Evolutionary conservation across 2,888 invertebrate genomes (phyloP), one percentile per base, ranked within the genome.

Genomic region (Lasioglossum leucozonium): DNA sequence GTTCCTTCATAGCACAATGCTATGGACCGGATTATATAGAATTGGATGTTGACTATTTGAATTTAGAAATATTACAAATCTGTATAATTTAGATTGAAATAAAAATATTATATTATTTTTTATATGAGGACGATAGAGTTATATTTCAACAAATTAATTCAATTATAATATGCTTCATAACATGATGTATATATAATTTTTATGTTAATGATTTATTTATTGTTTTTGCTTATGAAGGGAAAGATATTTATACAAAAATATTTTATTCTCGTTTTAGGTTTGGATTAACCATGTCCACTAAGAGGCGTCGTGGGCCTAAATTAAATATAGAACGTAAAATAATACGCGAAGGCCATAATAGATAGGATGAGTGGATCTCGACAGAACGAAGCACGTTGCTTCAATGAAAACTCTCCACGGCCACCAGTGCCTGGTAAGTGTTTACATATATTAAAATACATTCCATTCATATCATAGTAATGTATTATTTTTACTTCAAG

Each of bases 341-440:
- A 94, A 92, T 91, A 91, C 93, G 92, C 91, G 93, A 93, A 88
- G 94, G 92, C 91, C 93, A 94, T 92, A 93, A 94, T 90, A 95
- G 94, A 95, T 95, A 95, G 95, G 93, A 95, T 95, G 95, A 95
- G 94, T 92, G 94, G 93, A 93, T 92, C 93, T 93, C 93, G 93
- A 92, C 94, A 93, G 90, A 93, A 92, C 90, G 94, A 95, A 94
- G 93, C 93, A 89, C 94, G 94, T 91, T 94, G 94, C 93, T 95
- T 95, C 94, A 95, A 94, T 95, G 96, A 97, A 95, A 97, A 97
- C 96, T 96, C 97, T 95, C 98, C 98, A 95, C 96, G 98, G 96
- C 98, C 98, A 95, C 98, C 98, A 93, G 97, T 98, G 95, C 97
- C 97, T 94, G 98, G 98, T 96, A 96, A 97, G 96, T 77, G 67